Percentiles rank a stretch among this genome's conserved stretches.
Evolutionary conservation across 2,888 invertebrate genomes (phyloP).

Genomic region (Uloborus plumipes): DNA sequence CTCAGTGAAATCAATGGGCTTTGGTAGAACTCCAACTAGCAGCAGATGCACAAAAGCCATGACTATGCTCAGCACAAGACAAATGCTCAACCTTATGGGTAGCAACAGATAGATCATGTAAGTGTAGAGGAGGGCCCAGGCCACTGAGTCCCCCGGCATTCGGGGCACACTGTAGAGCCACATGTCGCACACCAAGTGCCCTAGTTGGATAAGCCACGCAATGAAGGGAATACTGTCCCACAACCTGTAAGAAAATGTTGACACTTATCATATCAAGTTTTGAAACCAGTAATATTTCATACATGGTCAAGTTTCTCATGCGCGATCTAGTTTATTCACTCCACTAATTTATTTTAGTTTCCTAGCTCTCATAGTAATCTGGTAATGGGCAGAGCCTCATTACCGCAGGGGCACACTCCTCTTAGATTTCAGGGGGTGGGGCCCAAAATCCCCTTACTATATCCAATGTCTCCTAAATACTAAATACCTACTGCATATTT

Average conservation of each 20-base stretch:
- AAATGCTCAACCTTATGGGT: slow-evolving; percentile 77
- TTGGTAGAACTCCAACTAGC: slow-evolving; percentile 52
- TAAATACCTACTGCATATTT: no score
- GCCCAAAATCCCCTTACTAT: no score
- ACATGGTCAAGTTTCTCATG: no score
- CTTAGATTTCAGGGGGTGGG: no score
- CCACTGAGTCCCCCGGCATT: slow-evolving; percentile 77
- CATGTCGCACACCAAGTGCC: slow-evolving; percentile 70
- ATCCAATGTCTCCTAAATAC: no score
- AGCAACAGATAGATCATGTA: slow-evolving; percentile 82
- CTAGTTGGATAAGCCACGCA: slow-evolving; percentile 75
- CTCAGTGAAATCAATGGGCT: slow-evolving; percentile 49
- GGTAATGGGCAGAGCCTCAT: no score
- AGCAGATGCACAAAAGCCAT: slow-evolving; percentile 66
- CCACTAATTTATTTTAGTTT: no score
- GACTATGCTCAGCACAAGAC: slow-evolving; percentile 65
- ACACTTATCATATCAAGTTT: not conserved
- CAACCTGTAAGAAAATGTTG: slow-evolving; percentile 67
- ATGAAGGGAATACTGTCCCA: slow-evolving; percentile 66
- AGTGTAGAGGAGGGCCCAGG: slow-evolving; percentile 81
- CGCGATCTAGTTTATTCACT: no score
- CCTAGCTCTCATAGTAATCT: no score
- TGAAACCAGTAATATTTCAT: no score
- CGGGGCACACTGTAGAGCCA: slow-evolving; percentile 77
- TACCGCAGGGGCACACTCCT: no score